Percentiles rank a stretch among this genome's conserved stretches.
phyloP scores from a whole-genome alignment of 1,140 invertebrate species.

The Halyomorpha halys region DNA sequence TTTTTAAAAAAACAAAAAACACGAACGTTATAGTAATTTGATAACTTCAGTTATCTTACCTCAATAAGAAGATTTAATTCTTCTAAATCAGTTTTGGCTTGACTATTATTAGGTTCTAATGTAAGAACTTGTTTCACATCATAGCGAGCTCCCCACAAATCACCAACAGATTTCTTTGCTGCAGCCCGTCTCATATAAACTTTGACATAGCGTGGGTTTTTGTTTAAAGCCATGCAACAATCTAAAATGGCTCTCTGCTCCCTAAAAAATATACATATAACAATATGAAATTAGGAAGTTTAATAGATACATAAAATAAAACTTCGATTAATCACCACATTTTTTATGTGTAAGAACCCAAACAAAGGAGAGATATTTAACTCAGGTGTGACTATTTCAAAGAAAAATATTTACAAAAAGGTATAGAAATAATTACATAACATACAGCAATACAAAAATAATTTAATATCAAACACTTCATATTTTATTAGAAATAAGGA shows the following conservation, averaged over 20 bases:
- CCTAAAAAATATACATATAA: conserved; percentile 39
- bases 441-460: too few relatives aligned
- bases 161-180: conserved; percentile 51
- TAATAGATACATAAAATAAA: too few relatives aligned
- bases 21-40: neutral
- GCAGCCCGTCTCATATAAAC: conserved; percentile 63
- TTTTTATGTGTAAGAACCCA: too few relatives aligned
- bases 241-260: conserved; percentile 63
- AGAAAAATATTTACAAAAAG: too few relatives aligned
- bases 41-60: neutral
- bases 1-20: neutral
- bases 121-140: conserved; percentile 55
- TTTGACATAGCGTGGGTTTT: conserved; percentile 69
- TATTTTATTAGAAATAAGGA: too few relatives aligned
- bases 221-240: conserved; percentile 55
- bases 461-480: too few relatives aligned
- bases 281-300: too few relatives aligned
- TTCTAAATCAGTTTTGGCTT: conserved; percentile 25
- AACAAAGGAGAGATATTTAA: too few relatives aligned
- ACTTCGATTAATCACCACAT: too few relatives aligned
- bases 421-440: too few relatives aligned
- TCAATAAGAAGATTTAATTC: conserved; percentile 28
- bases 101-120: conserved; percentile 58
- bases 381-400: too few relatives aligned
- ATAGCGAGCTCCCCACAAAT: conserved; percentile 49